These are phyloP conservation scores for Etheostoma perlongum DNA, from an alignment of 2,797 vertebrate genomes.

Conservation along the genomic window DNA sequence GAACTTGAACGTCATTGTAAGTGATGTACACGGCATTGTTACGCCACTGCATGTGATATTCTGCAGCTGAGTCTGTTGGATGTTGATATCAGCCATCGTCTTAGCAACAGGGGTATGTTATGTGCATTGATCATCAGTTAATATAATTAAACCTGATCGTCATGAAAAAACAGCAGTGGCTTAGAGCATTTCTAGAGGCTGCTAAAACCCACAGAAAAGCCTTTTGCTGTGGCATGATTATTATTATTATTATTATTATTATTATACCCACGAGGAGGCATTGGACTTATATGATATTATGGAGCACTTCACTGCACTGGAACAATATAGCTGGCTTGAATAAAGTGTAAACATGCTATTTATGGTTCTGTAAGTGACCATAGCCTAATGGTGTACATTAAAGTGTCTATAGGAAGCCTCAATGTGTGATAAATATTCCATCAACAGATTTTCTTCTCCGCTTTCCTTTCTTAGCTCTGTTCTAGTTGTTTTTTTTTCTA, in stretches of 20 bases:
- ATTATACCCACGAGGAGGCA: conserved; percentile 8
- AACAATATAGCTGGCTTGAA: conserved; percentile 38
- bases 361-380: conserved; percentile 47
- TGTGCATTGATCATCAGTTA: conserved; percentile 6
- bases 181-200: not conserved
- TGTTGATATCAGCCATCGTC: not conserved
- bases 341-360: conserved; percentile 50
- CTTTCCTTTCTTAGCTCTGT: conserved; percentile 15
- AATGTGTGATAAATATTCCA: conserved; percentile 46
- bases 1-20: not conserved
- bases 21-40: not conserved
- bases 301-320: conserved; percentile 22
- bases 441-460: conserved; percentile 19
- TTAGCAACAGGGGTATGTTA: not conserved
- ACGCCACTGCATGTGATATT: not conserved
- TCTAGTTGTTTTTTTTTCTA: not conserved
- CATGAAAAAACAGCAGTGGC: conserved; percentile 6
- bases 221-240: conserved; percentile 1
- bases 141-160: conserved; percentile 14
- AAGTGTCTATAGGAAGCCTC: conserved; percentile 4
- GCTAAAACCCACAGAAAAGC: not conserved
- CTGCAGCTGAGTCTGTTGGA: not conserved
- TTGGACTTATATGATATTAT: conserved; percentile 24
- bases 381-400: conserved; percentile 21
- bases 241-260: conserved; percentile 1